A percentile compares a stretch with the other conserved stretches of the same genome.
Conservation (phyloP, 2,797 vertebrate species). For the Macroramphosus scolopax region DNA sequence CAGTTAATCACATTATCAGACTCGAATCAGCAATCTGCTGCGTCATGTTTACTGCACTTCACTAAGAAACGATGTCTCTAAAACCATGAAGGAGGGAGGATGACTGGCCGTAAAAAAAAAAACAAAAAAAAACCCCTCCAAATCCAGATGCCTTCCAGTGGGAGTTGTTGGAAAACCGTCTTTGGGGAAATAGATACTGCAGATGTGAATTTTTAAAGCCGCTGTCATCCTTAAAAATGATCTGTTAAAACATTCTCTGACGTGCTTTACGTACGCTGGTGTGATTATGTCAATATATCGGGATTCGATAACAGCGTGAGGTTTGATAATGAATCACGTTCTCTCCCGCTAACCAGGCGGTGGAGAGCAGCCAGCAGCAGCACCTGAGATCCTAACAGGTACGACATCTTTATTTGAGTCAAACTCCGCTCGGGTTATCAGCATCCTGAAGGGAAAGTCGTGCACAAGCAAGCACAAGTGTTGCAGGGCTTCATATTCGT, state of each 20-base stretch:
- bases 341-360: not conserved
- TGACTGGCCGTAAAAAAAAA: not conserved
- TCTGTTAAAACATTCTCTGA: not conserved
- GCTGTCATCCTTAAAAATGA: slow-evolving; percentile 20
- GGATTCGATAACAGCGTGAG: not conserved
- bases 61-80: not conserved
- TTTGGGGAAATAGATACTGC: slow-evolving; percentile 35
- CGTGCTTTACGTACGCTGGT: slow-evolving; percentile 1
- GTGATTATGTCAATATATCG: slow-evolving; percentile 4
- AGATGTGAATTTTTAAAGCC: slow-evolving; percentile 48
- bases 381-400: slow-evolving; percentile 4
- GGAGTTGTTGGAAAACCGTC: slow-evolving; percentile 32
- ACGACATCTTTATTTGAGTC: slow-evolving; percentile 19
- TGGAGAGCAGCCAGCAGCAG: slow-evolving; percentile 4
- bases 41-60: slow-evolving; percentile 2
- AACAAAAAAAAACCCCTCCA: not conserved
- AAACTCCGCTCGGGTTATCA: slow-evolving; percentile 8
- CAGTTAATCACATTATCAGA: not conserved
- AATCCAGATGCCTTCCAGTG: slow-evolving; percentile 34
- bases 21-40: slow-evolving; percentile 2
- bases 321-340: not conserved
- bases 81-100: slow-evolving; percentile 1
- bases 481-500: no score
- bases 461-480: not conserved
- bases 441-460: slow-evolving; percentile 1